Base-by-base conservation (phyloP, 2,797 vertebrate genomes). In the Bradypodion ventrale region DNA sequence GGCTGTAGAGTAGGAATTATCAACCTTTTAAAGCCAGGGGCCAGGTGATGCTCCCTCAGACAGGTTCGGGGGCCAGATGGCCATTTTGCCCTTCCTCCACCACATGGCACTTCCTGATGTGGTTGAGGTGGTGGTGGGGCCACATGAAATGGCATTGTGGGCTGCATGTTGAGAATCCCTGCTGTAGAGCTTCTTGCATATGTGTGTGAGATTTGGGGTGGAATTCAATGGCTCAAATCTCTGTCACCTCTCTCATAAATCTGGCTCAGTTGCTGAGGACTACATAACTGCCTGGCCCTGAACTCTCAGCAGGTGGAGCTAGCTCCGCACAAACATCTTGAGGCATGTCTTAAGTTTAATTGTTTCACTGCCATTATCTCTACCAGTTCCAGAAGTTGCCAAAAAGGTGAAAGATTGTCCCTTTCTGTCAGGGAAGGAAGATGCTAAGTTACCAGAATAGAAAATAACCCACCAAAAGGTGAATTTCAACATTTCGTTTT, bases 281-380 rank as follows among this genome's bases (percentile, higher is more conserved):
- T 25, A 10, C 16, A 82, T 80, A 62, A 32, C 3, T 72, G 37
- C 37, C 29, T 25, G 68, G 56, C 69, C 7, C 56, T 62, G 69
- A 74, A 40, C 52, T 49, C 60, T 65, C 60, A 75, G 69, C 42
- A 82, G 59, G 49, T 65, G 80, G 70, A 75, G 32, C 72, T 65
- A 65, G 40, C 72, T 42, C 42, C 63, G 70, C 60, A 23, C 13
- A 65, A 80, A 59, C 80, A 65, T 44, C 32, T 32, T 13, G 23
- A 35, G 65, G 35, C 72, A 75, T 29, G 44, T 29, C 29, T 12
- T 49, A 63, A 46, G 23, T 49, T 3, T n/a, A n/a, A n/a, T n/a
- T 7, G 15, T 10, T 80, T 68, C 49, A 52, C 16, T 35, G 52
- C 27, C 25, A 6, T 66, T 32, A 12, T 27, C 44, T 60, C 21